A percentile compares a stretch with the other conserved stretches of the same genome.
Evolutionary conservation across 1,140 invertebrate species (phyloP).

Genomic region (Tetraneura akinire): DNA sequence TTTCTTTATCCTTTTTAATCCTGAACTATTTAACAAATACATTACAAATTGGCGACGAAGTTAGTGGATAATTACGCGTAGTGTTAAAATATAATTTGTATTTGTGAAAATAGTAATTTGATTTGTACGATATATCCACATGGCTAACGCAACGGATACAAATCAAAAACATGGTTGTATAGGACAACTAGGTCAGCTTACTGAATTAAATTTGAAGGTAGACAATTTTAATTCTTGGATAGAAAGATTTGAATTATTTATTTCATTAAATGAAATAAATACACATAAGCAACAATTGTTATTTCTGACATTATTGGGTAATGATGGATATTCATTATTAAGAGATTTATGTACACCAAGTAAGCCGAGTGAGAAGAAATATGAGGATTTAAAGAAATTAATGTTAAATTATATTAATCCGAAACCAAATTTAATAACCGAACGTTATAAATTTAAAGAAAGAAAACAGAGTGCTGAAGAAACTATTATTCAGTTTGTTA

Average conservation of each 20-base stretch:
- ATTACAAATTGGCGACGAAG: too few species aligned
- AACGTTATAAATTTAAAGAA: too few species aligned
- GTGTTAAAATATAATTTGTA: too few species aligned
- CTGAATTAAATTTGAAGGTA: neutral
- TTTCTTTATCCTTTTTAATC: too few species aligned
- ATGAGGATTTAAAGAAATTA: neutral
- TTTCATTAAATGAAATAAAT: constrained; percentile 13
- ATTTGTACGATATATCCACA: too few species aligned
- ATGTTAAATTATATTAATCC: constrained; percentile 10
- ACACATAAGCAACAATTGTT: neutral
- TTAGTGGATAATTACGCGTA: too few species aligned
- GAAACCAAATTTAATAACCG: neutral
- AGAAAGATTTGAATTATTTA: neutral
- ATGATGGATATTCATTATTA: neutral
- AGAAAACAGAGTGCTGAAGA: neutral
- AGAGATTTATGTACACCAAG: neutral
- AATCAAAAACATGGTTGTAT: too few species aligned
- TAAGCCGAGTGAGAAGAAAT: neutral
- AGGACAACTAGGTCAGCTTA: neutral
- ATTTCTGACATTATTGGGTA: neutral
- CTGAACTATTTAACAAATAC: too few species aligned
- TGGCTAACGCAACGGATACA: too few species aligned
- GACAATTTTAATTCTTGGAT: neutral
- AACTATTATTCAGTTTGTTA: neutral
- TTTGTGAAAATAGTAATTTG: too few species aligned